phyloP scores from a whole-genome alignment of 1,140 invertebrate species.

The Popillia japonica region DNA sequence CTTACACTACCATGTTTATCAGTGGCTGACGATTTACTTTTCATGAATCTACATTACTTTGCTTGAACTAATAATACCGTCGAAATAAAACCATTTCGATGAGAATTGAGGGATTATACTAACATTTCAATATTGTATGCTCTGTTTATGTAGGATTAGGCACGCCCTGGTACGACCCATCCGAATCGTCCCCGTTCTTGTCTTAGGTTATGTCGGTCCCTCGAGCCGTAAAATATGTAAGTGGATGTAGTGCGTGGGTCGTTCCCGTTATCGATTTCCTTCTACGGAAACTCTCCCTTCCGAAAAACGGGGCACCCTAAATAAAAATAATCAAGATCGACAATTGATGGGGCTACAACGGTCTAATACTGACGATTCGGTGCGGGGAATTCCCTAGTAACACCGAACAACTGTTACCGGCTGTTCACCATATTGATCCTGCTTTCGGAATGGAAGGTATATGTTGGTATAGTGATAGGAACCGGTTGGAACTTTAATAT shows the following conservation, averaged over 20 bases:
- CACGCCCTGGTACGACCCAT: neutral
- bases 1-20: no score
- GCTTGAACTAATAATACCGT: no score
- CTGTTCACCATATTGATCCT: conserved; percentile 18
- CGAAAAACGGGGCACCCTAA: conserved; percentile 18
- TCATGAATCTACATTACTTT: no score
- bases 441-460: neutral
- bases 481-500: conserved; percentile 1
- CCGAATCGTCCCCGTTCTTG: neutral
- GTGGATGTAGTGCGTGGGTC: neutral
- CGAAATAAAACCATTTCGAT: no score
- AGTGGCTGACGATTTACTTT: no score
- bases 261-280: neutral
- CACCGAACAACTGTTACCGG: conserved; percentile 28
- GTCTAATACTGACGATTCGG: neutral
- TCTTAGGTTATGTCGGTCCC: neutral
- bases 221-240: neutral
- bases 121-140: no score
- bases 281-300: neutral
- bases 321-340: conserved; percentile 20
- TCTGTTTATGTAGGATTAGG: no score
- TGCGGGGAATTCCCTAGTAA: conserved; percentile 12
- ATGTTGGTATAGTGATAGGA: neutral
- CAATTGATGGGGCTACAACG: conserved; percentile 14
- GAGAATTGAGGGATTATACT: no score